Evolutionary conservation across 35 echinoderm and acorn worm genomes (phyloP).

Genomic region (Lytechinus variegatus): DNA sequence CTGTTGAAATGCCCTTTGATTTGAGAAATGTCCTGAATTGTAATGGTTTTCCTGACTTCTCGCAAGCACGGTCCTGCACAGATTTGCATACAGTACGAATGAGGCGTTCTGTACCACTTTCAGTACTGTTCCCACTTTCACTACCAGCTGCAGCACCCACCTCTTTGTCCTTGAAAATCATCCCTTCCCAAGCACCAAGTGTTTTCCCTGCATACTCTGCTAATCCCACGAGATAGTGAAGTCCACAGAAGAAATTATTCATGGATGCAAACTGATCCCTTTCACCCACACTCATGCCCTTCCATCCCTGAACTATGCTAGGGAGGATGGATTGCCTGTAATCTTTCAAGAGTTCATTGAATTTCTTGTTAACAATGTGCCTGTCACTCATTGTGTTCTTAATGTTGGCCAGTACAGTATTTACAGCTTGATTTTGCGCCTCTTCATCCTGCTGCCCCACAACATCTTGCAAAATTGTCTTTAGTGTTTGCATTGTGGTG

Average conservation of each 20-base stretch:
- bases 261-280: constrained; percentile 39
- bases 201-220: constrained; percentile 60
- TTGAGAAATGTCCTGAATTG: constrained; percentile 63
- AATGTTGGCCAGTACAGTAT: constrained; percentile 53
- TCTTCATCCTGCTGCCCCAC: not conserved
- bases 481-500: constrained; percentile 50
- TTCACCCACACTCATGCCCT: constrained; percentile 40
- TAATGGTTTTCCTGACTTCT: constrained; percentile 61
- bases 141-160: constrained; percentile 28
- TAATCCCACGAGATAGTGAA: constrained; percentile 82
- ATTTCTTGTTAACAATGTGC: constrained; percentile 73
- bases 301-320: constrained; percentile 61
- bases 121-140: constrained; percentile 15
- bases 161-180: constrained; percentile 54
- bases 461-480: constrained; percentile 61
- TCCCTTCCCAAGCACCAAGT: constrained; percentile 66
- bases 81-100: constrained; percentile 63
- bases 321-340: constrained; percentile 59
- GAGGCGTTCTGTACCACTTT: constrained; percentile 69
- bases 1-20: constrained; percentile 19
- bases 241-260: constrained; percentile 83
- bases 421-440: not conserved
- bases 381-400: constrained; percentile 79
- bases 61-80: constrained; percentile 53
- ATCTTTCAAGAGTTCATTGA: constrained; percentile 62